Evolutionary conservation across 2,113 vertebrate genomes (phyloP).

Genomic region (Pollimyrus isidori): DNA sequence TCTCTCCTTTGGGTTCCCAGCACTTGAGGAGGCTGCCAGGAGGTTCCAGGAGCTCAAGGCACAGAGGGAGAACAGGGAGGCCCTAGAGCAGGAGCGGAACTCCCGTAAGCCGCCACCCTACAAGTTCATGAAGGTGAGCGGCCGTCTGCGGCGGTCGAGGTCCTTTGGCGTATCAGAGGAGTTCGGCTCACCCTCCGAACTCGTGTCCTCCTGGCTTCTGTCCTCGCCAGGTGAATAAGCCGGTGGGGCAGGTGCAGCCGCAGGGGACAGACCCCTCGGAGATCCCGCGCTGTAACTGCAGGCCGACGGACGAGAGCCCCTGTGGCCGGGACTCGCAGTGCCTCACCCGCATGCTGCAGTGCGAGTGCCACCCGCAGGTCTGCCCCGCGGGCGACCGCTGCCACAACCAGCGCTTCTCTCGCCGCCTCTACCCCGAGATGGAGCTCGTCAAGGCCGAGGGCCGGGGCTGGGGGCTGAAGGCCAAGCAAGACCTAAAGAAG

Average conservation of each 20-base stretch:
- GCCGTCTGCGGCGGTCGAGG: background rate
- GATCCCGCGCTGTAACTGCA: conserved; percentile 93
- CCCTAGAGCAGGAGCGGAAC: conserved; percentile 85
- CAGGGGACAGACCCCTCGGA: conserved; percentile 85
- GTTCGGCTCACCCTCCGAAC: background rate
- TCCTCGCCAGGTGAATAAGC: conserved; percentile 78
- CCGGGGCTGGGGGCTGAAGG: conserved; percentile 84
- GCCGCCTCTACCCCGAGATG: conserved; percentile 79
- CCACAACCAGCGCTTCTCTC: conserved; percentile 93
- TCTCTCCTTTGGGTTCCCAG: conserved; percentile 46
- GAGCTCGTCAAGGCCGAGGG: conserved; percentile 82
- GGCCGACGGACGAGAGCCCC: conserved; percentile 76
- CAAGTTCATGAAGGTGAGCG: conserved; percentile 84
- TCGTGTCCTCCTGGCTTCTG: background rate
- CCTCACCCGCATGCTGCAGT: conserved; percentile 93
- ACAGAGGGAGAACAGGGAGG: conserved; percentile 93
- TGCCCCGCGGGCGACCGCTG: conserved; percentile 85
- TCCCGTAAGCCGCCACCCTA: conserved; percentile 92
- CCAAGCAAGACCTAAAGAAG: conserved; percentile 87
- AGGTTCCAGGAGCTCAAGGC: conserved; percentile 97
- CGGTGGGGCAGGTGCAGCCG: conserved; percentile 90
- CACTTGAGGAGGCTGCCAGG: conserved; percentile 91
- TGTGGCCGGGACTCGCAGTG: conserved; percentile 86
- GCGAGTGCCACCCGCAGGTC: conserved; percentile 90
- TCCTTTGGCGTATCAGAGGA: background rate